Evolutionary conservation across 1,140 invertebrate species (phyloP).

Genomic region (Mactra quadrangularis): DNA sequence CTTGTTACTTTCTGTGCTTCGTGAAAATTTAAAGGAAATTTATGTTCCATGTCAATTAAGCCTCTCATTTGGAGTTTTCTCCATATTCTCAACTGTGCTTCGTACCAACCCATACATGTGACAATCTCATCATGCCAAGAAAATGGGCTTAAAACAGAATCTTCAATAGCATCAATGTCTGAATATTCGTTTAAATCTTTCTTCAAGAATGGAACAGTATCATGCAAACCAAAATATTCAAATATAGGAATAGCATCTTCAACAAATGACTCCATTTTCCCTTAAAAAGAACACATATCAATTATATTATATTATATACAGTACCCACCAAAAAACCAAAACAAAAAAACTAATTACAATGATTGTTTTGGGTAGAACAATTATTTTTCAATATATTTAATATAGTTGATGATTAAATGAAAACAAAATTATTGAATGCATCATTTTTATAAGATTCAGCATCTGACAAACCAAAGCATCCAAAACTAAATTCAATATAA

Average conservation of each 20-base stretch:
- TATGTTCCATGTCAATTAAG: constrained; percentile 13
- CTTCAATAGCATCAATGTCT: constrained; percentile 9
- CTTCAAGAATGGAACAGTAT: neutral
- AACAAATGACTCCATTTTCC: constrained; percentile 46
- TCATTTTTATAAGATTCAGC: too few species aligned
- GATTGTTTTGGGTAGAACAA: too few species aligned
- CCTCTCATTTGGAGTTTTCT: constrained; percentile 45
- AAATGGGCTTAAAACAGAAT: constrained; percentile 29
- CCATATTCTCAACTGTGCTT: constrained; percentile 32
- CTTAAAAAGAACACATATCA: constrained; percentile 10
- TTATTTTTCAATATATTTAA: too few species aligned
- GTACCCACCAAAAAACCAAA: neutral
- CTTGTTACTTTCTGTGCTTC: neutral
- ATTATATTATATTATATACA: neutral
- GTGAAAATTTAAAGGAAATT: constrained; percentile 5
- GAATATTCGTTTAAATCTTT: neutral
- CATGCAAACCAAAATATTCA: neutral
- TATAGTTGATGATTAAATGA: too few species aligned
- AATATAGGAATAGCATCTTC: constrained; percentile 9
- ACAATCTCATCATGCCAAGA: constrained; percentile 13
- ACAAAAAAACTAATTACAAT: neutral
- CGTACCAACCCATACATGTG: constrained; percentile 22
- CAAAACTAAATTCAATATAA: too few species aligned
- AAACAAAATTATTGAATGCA: too few species aligned
- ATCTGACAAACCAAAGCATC: too few species aligned